Evolutionary conservation across 92 coral and sea anemone species (phyloP), one percentile per base, ranked within the genome.

Genomic region (Galaxea fascicularis): DNA sequence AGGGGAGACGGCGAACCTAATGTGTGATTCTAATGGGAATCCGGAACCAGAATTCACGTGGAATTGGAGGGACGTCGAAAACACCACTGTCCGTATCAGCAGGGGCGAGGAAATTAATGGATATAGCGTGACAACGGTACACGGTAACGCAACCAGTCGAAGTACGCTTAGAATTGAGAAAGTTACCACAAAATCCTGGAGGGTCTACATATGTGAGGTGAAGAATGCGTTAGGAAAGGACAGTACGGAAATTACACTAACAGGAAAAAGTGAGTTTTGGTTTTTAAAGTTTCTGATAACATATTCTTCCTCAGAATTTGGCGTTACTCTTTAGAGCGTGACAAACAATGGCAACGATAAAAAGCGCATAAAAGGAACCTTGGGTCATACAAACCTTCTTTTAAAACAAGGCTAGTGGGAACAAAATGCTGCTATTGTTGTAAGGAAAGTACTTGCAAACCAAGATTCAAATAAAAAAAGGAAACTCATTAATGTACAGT

Each of bases 201-300:
- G 25, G 28, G 69, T 12, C 0, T 96, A 96, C 78, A 79, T 79
- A 20, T 96, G 99, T 59, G 11, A 28, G 16, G 95, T 79, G 20
- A 65, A 25, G 54, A 94, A 89, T 70, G 82, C 68, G 65, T 72
- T 83, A 52, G 92, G 93, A 8, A 71, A 4, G 1, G 83, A 76
- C 26, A 88, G 68, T 5, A 78, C 74, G 46, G 52, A 26, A 2
- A 47, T 94, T 25, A 20, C 73, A 5, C 74, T 96, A 10, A 78
- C 65, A 31, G 97, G 98, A 63, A 84, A 90, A 78, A 90, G 99
- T 96, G 80, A 91, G 99, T 90, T 10, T n/a, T 7, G 5, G n/a
- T 49, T 25, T 7, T 53, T 53, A 5, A 4, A 12, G 41, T 31
- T 35, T 49, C 49, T 1, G 13, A 18, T 1, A 26, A 44, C 8